Conservation (phyloP, 1,140 invertebrate genomes). For the Camponotus floridanus region DNA sequence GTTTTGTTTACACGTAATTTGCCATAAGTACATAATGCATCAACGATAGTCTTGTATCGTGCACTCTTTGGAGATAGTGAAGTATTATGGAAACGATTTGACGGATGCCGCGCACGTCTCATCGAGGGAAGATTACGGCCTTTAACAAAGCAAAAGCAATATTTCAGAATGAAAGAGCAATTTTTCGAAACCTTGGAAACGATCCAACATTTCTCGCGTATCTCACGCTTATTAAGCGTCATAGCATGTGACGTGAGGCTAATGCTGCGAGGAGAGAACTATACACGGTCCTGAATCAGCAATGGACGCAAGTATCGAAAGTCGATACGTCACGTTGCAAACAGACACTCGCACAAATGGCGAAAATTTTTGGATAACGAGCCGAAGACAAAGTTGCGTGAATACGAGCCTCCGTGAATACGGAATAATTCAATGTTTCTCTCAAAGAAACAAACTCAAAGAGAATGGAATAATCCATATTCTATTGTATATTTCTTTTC, state of each 20-base stretch:
- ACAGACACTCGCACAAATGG: conserved; percentile 6
- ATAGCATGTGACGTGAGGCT: conserved; percentile 11
- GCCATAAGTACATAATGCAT: neutral
- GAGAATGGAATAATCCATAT: neutral
- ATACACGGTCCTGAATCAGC: conserved; percentile 48
- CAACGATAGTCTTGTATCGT: neutral
- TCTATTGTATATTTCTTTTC: neutral
- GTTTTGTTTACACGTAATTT: neutral
- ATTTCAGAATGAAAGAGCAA: conserved; percentile 15
- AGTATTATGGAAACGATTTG: neutral
- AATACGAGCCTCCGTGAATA: neutral
- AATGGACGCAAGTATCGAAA: conserved; percentile 64
- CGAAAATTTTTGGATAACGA: conserved; percentile 53
- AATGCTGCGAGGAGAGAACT: conserved; percentile 16
- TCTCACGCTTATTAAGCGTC: conserved; percentile 42
- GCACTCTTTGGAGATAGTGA: neutral
- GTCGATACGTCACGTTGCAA: conserved; percentile 49
- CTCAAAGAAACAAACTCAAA: neutral
- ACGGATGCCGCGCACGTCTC: neutral
- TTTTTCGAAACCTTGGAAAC: conserved; percentile 17
- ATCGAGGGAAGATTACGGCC: neutral
- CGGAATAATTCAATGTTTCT: neutral
- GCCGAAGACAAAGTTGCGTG: conserved; percentile 14
- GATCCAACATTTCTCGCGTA: neutral
- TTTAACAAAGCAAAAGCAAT: conserved; percentile 10